A percentile compares a stretch with the other conserved stretches of the same genome.
phyloP scores from a whole-genome alignment of 1,140 invertebrate species.

The Chironomus tepperi region DNA sequence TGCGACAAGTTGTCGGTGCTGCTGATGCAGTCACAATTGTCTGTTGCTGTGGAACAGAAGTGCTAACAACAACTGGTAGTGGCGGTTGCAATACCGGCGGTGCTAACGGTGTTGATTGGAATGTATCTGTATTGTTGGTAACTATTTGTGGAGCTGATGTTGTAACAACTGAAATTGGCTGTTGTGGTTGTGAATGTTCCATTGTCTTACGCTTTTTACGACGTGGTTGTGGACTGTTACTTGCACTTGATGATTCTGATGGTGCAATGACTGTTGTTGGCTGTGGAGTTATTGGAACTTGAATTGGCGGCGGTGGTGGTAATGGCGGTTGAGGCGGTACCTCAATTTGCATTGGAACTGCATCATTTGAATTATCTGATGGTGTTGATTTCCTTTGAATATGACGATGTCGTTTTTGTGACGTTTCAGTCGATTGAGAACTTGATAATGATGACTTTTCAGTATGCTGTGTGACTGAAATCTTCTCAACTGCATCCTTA shows the following conservation, averaged over 20 bases:
- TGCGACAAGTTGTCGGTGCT: background rate
- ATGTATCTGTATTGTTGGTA: background rate
- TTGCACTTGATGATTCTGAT: background rate
- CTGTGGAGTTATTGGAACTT: background rate
- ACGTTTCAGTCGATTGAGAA: too few species aligned
- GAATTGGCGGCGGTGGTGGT: background rate
- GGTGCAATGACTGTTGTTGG: background rate
- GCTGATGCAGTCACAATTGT: background rate
- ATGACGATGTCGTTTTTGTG: background rate
- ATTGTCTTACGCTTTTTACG: background rate
- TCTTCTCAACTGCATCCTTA: background rate
- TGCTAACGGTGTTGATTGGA: background rate
- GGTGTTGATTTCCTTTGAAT: background rate
- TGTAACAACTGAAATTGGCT: background rate
- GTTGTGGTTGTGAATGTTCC: background rate
- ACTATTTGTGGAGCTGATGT: background rate
- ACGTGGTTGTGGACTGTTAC: slow-evolving; percentile 5
- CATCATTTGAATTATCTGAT: background rate
- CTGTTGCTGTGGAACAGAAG: too few species aligned
- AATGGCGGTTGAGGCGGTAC: background rate
- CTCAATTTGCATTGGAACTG: background rate
- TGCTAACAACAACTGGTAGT: background rate
- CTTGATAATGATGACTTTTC: background rate
- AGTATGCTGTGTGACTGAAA: background rate
- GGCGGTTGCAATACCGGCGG: too few species aligned